Percentiles rank a stretch among this genome's conserved stretches.
These are phyloP conservation scores for Halcyon senegalensis DNA, from an alignment of 2,113 vertebrate genomes.

Conservation along the genomic window DNA sequence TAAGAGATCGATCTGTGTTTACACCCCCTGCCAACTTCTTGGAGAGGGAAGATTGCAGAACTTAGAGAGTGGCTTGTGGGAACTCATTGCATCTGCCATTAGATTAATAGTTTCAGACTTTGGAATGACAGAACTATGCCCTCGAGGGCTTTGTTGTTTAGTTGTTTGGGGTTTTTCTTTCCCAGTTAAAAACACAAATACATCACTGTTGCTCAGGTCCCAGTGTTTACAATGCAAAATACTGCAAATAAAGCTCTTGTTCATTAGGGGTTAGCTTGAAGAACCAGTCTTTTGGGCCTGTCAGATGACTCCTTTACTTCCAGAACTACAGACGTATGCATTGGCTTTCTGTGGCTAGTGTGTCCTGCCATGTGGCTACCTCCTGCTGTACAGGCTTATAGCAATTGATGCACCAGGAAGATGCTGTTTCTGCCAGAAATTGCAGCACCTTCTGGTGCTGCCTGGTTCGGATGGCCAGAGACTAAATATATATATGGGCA, in stretches of 20 bases:
- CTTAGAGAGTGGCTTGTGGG: background rate
- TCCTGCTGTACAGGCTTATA: background rate
- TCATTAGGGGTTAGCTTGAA: background rate
- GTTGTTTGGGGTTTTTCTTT: background rate
- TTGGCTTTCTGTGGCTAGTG: accelerated
- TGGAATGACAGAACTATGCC: background rate
- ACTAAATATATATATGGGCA: background rate
- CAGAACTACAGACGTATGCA: accelerated
- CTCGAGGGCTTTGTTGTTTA: background rate
- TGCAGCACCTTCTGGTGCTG: background rate
- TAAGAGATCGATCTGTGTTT: background rate
- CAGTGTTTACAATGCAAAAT: background rate
- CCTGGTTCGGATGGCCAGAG: background rate
- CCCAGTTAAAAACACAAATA: background rate
- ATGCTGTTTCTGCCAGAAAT: background rate
- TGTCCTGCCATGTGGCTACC: background rate
- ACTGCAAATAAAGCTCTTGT: background rate
- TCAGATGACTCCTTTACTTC: background rate
- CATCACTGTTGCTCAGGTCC: background rate
- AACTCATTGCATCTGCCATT: background rate
- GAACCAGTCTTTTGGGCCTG: background rate
- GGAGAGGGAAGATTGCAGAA: background rate
- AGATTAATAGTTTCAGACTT: background rate
- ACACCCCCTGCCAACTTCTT: background rate
- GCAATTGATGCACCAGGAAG: background rate